A percentile compares a stretch with the other conserved stretches of the same genome.
These are phyloP conservation scores for Orchestes rusci DNA, from an alignment of 2,888 invertebrate species.

Conservation along the genomic window DNA sequence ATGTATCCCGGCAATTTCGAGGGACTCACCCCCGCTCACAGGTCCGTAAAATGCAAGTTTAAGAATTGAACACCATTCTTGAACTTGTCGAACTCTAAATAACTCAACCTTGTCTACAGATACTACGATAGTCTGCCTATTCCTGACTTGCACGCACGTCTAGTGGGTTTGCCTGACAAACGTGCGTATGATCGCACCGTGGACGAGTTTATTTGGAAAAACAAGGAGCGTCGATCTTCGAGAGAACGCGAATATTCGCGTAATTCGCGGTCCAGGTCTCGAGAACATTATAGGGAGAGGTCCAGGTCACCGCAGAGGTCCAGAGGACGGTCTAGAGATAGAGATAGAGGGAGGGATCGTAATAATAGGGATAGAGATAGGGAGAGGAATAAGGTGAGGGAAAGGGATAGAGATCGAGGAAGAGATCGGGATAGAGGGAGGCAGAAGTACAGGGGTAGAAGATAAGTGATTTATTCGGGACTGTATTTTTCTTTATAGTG, in stretches of 20 bases:
- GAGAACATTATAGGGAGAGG: slow-evolving; percentile 41
- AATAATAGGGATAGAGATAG: slow-evolving; percentile 8
- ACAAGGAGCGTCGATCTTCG: slow-evolving; percentile 47
- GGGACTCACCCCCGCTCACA: slow-evolving; percentile 39
- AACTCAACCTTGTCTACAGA: slow-evolving; percentile 38
- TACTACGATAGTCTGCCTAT: slow-evolving; percentile 74
- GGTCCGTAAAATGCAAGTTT: slow-evolving; percentile 10
- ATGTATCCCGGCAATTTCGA: slow-evolving; percentile 49
- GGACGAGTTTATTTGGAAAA: slow-evolving; percentile 81
- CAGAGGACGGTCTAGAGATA: slow-evolving; percentile 35
- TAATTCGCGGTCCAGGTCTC: slow-evolving; percentile 39
- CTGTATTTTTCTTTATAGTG: no score
- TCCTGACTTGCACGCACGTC: slow-evolving; percentile 60
- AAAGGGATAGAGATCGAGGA: slow-evolving; percentile 42
- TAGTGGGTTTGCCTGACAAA: slow-evolving; percentile 42
- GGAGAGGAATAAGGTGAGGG: slow-evolving; percentile 6
- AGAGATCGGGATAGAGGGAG: slow-evolving; percentile 26
- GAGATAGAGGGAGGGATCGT: slow-evolving; percentile 30
- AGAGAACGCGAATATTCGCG: slow-evolving; percentile 30
- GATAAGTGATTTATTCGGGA: no score
- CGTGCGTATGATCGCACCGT: slow-evolving; percentile 82
- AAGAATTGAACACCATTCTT: not conserved
- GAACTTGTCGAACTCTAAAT: not conserved
- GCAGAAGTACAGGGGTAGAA: slow-evolving; percentile 41
- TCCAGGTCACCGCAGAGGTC: slow-evolving; percentile 23